A percentile compares a stretch with the other conserved stretches of the same genome.
phyloP scores from a whole-genome alignment of 2,797 vertebrate genomes.

The Peromyscus nudipes region DNA sequence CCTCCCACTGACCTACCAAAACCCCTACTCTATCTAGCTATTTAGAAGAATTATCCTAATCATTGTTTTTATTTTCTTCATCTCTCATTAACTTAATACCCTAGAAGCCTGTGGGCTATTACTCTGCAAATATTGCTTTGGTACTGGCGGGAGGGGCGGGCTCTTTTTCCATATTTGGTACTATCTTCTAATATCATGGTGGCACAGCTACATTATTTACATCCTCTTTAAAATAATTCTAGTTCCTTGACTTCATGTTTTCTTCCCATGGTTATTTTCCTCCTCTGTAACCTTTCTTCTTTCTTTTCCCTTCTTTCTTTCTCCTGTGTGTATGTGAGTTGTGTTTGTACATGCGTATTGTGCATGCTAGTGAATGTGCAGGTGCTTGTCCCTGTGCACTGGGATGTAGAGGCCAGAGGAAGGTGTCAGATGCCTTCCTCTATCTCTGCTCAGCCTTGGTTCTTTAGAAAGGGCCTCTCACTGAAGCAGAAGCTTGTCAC shows the following conservation, averaged over 20 bases:
- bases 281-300: neutral
- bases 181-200: neutral
- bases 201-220: neutral
- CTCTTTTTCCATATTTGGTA: neutral
- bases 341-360: neutral
- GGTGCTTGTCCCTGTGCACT: neutral
- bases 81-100: neutral
- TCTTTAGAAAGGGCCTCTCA: neutral
- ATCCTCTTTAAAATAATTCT: neutral
- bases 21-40: neutral
- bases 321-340: neutral
- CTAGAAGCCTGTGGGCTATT: neutral
- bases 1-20: neutral
- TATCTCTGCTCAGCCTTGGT: neutral
- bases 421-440: neutral
- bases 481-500: neutral
- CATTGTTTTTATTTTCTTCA: constrained; percentile 51
- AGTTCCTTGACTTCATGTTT: constrained; percentile 6
- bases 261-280: neutral
- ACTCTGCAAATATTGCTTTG: neutral
- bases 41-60: neutral
- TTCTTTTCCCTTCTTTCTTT: neutral
- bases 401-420: neutral
- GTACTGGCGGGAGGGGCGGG: neutral
- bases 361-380: neutral